These are phyloP conservation scores for Alloplasta piceator DNA, from an alignment of 2,888 invertebrate genomes.

Conservation along the genomic window DNA sequence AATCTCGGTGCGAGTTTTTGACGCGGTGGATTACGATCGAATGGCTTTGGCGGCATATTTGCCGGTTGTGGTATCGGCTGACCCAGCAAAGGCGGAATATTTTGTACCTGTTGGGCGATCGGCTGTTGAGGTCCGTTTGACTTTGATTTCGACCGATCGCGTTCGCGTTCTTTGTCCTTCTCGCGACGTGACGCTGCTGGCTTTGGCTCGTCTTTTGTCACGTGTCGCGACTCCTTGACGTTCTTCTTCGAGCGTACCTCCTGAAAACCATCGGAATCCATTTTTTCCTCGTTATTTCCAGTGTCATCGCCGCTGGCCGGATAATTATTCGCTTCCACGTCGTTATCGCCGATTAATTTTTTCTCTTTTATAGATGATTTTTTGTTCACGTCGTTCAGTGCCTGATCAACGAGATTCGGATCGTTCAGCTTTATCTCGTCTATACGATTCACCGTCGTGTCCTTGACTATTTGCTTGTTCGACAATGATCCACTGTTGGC, in stretches of 20 bases:
- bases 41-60: conserved; percentile 80
- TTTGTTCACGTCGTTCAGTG: conserved; percentile 83
- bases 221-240: conserved; percentile 86
- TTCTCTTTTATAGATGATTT: conserved; percentile 79
- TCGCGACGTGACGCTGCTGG: conserved; percentile 71
- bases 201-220: conserved; percentile 79
- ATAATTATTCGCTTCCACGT: conserved; percentile 85
- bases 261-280: conserved; percentile 90
- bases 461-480: conserved; percentile 77
- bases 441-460: conserved; percentile 83
- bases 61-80: conserved; percentile 84
- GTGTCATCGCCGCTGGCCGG: conserved; percentile 82
- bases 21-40: conserved; percentile 80
- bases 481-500: conserved; percentile 74
- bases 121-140: conserved; percentile 74
- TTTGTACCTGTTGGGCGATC: conserved; percentile 81
- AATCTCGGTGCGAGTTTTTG: conserved; percentile 91
- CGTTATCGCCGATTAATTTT: conserved; percentile 83
- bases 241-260: conserved; percentile 93
- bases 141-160: conserved; percentile 81
- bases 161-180: conserved; percentile 78
- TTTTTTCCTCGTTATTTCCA: conserved; percentile 77
- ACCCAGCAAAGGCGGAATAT: conserved; percentile 84
- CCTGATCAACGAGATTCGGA: conserved; percentile 85
- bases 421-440: conserved; percentile 85